These are phyloP conservation scores for Ambastaia sidthimunki DNA, from an alignment of 2,797 vertebrate species.

Conservation along the genomic window DNA sequence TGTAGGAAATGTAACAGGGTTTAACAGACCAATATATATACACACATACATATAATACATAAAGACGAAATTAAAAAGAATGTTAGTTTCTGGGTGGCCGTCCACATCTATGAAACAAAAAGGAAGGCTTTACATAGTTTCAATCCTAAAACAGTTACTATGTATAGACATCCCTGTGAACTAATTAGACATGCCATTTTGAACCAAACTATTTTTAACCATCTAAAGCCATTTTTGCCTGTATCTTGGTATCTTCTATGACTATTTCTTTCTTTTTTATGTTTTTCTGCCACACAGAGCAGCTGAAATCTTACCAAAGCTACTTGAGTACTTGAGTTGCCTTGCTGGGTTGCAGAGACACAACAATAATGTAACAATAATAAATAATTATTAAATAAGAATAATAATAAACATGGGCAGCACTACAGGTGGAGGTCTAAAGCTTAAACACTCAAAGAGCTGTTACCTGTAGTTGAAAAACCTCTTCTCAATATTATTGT, in stretches of 20 bases:
- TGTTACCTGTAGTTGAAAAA: too few relatives aligned
- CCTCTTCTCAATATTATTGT: too few relatives aligned
- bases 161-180: slow-evolving; percentile 8
- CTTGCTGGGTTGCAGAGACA: not conserved
- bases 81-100: not conserved
- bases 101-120: not conserved
- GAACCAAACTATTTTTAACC: slow-evolving; percentile 13
- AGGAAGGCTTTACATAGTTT: not conserved
- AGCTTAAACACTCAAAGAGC: not conserved
- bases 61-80: not conserved
- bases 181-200: slow-evolving; percentile 18
- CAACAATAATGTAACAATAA: not conserved
- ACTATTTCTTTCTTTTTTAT: slow-evolving; percentile 4
- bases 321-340: not conserved
- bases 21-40: too few relatives aligned
- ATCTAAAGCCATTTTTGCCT: not conserved
- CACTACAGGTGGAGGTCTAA: not conserved
- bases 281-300: not conserved
- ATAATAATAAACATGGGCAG: too few relatives aligned
- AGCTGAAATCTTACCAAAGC: slow-evolving; percentile 32
- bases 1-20: too few relatives aligned
- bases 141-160: not conserved
- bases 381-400: too few relatives aligned
- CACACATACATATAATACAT: too few relatives aligned
- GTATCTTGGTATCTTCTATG: slow-evolving; percentile 1